These are phyloP conservation scores for Nudaria mundana DNA, from an alignment of 2,888 invertebrate genomes.

Conservation along the genomic window DNA sequence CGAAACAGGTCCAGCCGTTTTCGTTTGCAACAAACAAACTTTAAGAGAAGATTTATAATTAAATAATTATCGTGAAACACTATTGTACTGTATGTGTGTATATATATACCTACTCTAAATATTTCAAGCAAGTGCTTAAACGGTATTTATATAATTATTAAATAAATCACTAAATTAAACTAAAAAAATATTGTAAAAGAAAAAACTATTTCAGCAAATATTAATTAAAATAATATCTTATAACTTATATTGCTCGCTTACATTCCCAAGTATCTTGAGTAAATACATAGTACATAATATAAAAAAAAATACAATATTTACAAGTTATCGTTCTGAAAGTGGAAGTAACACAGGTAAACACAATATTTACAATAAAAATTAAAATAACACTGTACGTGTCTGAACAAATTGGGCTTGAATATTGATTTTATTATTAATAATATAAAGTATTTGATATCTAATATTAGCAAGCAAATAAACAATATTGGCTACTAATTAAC, in stretches of 20 bases:
- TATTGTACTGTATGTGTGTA: constrained; percentile 17
- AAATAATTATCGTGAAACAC: not conserved
- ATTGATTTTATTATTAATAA: no score
- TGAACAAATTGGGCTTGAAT: no score
- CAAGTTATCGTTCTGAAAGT: constrained; percentile 39
- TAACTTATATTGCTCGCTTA: constrained; percentile 41
- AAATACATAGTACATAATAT: constrained; percentile 39
- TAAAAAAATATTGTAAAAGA: constrained; percentile 43
- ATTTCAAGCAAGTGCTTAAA: constrained; percentile 32
- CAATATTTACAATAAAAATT: constrained; percentile 33
- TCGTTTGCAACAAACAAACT: no score
- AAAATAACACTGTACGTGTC: no score
- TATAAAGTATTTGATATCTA: no score
- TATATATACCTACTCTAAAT: no score
- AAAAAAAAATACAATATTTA: constrained; percentile 66
- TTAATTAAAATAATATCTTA: no score
- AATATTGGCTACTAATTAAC: no score
- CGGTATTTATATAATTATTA: constrained; percentile 55
- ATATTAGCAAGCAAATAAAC: no score
- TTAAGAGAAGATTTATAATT: constrained; percentile 1
- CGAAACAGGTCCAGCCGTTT: no score
- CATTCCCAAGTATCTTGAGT: constrained; percentile 56
- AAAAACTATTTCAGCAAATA: constrained; percentile 36
- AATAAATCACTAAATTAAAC: constrained; percentile 46
- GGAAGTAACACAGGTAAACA: constrained; percentile 30